Percentiles rank a stretch among this genome's conserved stretches.
These are phyloP conservation scores for Trichosurus vulpecula DNA, from an alignment of 2,797 vertebrate species.

Conservation along the genomic window DNA sequence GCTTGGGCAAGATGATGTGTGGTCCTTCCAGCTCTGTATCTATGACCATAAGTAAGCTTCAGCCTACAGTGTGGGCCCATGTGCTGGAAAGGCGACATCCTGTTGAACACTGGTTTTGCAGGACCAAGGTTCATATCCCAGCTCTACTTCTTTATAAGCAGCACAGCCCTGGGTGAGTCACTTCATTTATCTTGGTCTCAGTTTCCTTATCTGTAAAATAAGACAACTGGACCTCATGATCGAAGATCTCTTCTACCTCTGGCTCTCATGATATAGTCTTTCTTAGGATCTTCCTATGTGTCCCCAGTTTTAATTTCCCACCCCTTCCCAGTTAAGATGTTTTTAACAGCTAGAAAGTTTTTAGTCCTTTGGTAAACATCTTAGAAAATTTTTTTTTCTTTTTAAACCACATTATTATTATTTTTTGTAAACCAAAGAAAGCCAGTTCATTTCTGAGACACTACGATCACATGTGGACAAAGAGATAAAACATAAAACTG, in stretches of 20 bases:
- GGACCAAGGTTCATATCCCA: neutral
- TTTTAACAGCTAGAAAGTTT: conserved; percentile 58
- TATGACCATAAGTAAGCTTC: neutral
- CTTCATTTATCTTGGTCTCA: neutral
- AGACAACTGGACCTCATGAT: neutral
- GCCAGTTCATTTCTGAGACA: conserved; percentile 61
- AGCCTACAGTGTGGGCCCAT: neutral
- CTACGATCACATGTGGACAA: conserved; percentile 68
- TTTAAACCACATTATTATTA: conserved; percentile 54
- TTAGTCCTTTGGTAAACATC: conserved; percentile 33
- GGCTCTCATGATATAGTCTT: neutral
- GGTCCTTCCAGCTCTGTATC: neutral
- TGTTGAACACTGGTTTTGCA: neutral
- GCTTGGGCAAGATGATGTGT: neutral
- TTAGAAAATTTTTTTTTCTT: conserved; percentile 57
- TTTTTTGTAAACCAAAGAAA: conserved; percentile 70
- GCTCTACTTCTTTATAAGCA: neutral
- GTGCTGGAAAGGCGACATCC: neutral
- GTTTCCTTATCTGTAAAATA: neutral
- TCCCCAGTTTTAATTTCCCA: conserved; percentile 27
- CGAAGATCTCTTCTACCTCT: neutral
- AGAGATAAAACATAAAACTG: conserved; percentile 71
- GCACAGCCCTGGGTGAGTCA: neutral
- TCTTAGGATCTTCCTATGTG: conserved; percentile 47
- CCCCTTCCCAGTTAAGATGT: neutral